These are phyloP conservation scores for Idaea dimidiata DNA, from an alignment of 2,888 invertebrate genomes.

Conservation along the genomic window DNA sequence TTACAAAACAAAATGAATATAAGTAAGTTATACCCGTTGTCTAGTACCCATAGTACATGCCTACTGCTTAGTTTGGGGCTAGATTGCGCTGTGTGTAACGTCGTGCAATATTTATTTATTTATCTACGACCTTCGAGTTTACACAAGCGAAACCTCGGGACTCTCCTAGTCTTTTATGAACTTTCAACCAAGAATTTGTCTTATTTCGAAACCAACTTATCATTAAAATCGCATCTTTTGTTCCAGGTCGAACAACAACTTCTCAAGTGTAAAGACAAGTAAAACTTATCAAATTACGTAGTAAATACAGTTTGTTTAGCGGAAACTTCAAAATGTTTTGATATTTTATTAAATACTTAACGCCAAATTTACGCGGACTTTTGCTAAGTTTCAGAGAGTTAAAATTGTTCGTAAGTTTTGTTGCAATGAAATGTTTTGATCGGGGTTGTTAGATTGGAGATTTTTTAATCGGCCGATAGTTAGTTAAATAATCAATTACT, in stretches of 20 bases:
- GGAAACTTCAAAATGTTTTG: slow-evolving; percentile 1
- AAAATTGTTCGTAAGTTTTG: background rate
- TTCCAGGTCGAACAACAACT: slow-evolving; percentile 19
- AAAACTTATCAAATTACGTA: background rate
- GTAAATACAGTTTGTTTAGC: background rate
- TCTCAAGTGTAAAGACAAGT: background rate
- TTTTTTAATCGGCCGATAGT: background rate
- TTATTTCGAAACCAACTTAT: slow-evolving; percentile 18
- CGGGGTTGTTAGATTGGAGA: background rate
- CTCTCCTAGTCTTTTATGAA: background rate
- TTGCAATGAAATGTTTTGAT: background rate
- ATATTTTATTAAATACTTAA: background rate
- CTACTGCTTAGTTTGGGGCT: no score
- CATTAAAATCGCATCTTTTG: slow-evolving; percentile 28
- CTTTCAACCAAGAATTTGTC: slow-evolving; percentile 8
- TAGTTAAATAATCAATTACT: background rate
- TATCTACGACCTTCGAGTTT: no score
- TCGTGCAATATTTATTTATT: no score
- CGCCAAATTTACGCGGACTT: background rate
- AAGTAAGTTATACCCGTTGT: no score
- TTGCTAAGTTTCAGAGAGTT: background rate
- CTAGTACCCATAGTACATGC: no score
- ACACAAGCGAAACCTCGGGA: background rate
- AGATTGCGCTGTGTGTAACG: no score
- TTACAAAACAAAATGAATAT: no score